Conservation (phyloP, 2,797 vertebrate genomes). For the Orientallactaga sibirica region DNA sequence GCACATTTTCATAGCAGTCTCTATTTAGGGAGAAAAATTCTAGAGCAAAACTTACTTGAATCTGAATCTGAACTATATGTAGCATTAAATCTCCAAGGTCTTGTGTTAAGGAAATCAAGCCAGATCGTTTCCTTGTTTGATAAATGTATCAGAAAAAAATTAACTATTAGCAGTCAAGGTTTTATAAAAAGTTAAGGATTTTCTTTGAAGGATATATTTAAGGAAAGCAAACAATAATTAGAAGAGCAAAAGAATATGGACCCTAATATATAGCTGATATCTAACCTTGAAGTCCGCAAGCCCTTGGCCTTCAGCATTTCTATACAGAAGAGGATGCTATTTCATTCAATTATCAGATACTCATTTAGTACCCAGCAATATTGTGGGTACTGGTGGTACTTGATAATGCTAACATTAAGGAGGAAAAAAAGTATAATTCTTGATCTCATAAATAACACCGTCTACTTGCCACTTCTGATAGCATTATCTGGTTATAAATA, state of each 20-base stretch:
- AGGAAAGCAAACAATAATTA: conserved; percentile 30
- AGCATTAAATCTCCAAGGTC: background rate
- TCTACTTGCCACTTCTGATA: background rate
- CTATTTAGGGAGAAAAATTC: conserved; percentile 28
- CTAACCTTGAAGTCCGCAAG: conserved; percentile 29
- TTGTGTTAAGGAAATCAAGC: conserved; percentile 25
- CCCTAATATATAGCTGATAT: background rate
- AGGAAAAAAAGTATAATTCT: background rate
- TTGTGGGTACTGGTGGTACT: background rate
- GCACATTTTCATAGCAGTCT: conserved; percentile 6
- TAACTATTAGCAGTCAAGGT: background rate
- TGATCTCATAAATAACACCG: conserved; percentile 13
- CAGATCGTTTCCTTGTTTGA: conserved; percentile 7
- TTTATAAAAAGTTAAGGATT: background rate
- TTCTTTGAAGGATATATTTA: conserved; percentile 13
- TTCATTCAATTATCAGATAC: conserved; percentile 16
- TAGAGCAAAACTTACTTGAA: background rate
- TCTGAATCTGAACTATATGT: background rate
- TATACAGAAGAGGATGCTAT: background rate
- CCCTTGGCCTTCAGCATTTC: background rate
- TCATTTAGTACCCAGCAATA: background rate
- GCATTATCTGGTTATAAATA: conserved; percentile 47
- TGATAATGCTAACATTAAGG: background rate
- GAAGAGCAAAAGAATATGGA: conserved; percentile 33
- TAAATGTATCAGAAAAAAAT: background rate